Evolutionary conservation across 1,140 invertebrate species (phyloP).

Genomic region (Procambarus clarkii): DNA sequence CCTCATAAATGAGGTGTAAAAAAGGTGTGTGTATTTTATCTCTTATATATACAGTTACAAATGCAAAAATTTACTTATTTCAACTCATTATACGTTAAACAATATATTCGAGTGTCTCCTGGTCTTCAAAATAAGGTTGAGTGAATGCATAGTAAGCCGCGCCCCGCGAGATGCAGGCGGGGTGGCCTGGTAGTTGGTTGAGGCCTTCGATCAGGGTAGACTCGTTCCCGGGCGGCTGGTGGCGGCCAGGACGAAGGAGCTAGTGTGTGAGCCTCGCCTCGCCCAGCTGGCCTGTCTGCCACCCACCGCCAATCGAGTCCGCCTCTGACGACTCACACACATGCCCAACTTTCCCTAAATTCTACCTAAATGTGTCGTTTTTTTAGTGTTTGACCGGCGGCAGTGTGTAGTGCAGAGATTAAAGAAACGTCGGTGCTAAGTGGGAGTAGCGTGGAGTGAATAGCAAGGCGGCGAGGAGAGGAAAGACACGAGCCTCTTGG

Average conservation of each 20-base stretch:
- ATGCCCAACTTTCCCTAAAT: neutral
- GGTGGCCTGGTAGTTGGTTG: neutral
- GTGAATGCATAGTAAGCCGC: neutral
- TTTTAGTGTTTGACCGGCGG: neutral
- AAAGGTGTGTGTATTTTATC: too few species aligned
- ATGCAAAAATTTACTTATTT: too few species aligned
- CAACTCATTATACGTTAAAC: too few species aligned
- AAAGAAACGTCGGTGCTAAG: neutral
- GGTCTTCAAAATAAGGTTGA: neutral
- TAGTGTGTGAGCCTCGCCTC: constrained; percentile 17
- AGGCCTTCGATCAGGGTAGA: constrained; percentile 15
- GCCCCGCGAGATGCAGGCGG: neutral
- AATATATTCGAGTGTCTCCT: too few species aligned
- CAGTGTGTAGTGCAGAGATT: neutral
- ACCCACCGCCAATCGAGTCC: neutral
- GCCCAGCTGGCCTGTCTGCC: neutral
- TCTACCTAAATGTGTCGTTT: neutral
- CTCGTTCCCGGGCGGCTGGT: neutral
- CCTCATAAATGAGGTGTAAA: too few species aligned
- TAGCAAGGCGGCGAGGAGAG: neutral
- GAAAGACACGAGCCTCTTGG: neutral
- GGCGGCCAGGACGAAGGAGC: neutral
- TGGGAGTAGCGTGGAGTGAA: neutral
- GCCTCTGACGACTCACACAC: neutral
- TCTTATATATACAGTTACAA: too few species aligned